A percentile compares a stretch with the other conserved stretches of the same genome.
Evolutionary conservation across 2,113 vertebrate genomes (phyloP).

Genomic region (Bolborhynchus lineola): DNA sequence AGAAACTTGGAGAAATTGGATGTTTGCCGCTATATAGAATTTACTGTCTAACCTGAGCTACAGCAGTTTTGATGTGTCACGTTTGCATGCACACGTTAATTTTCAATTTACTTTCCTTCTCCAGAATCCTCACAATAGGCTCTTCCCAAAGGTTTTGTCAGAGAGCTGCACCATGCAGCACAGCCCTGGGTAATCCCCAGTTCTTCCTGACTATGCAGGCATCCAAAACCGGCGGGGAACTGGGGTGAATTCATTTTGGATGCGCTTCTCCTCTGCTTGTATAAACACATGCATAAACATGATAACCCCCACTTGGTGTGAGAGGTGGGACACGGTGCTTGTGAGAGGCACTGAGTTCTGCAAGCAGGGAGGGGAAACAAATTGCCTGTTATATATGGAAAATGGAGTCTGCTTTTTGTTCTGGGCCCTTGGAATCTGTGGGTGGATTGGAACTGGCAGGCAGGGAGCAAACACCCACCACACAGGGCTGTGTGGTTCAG

Average conservation of each 20-base stretch:
- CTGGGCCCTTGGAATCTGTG: slow-evolving; percentile 70
- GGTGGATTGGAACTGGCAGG: slow-evolving; percentile 69
- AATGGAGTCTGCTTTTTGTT: slow-evolving; percentile 66
- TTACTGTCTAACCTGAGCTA: not conserved
- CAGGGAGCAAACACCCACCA: slow-evolving; percentile 72
- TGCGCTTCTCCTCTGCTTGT: not conserved
- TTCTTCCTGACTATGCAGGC: not conserved
- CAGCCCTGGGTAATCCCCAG: not conserved
- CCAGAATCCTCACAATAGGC: not conserved
- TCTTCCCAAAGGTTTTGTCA: not conserved
- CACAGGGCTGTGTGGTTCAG: slow-evolving; percentile 69
- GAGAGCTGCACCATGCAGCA: not conserved
- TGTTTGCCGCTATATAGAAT: not conserved
- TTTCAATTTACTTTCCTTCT: not conserved
- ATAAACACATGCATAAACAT: not conserved
- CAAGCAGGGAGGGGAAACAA: not conserved
- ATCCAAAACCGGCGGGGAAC: not conserved
- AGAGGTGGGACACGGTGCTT: not conserved
- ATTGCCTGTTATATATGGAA: slow-evolving; percentile 52
- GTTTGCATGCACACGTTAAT: not conserved
- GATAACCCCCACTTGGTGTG: not conserved
- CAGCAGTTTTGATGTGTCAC: not conserved
- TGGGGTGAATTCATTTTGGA: not conserved
- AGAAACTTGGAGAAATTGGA: not conserved
- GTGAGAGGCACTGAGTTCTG: not conserved